Evolutionary conservation across 23 tunicate genomes (phyloP).

Genomic region (Trididemnum nubilum): DNA sequence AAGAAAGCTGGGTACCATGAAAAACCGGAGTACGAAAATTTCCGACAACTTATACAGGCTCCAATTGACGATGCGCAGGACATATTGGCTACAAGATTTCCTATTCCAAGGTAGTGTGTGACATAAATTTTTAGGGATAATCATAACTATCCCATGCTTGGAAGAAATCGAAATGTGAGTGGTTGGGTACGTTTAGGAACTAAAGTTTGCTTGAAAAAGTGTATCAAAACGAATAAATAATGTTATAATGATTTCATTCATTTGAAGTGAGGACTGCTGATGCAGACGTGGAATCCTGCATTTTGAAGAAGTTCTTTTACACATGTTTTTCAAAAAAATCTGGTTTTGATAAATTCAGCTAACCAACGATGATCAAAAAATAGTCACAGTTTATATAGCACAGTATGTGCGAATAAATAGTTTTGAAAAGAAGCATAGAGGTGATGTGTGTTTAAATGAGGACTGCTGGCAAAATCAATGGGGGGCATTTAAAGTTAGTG

Average conservation of each 20-base stretch:
- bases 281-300: not conserved
- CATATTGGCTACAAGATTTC: conserved; percentile 93
- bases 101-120: conserved; percentile 87
- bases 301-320: not conserved
- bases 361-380: no score
- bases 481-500: no score
- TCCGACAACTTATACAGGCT: conserved; percentile 89
- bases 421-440: no score
- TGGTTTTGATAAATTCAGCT: not conserved
- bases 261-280: no score
- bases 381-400: no score
- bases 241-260: no score
- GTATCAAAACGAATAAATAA: no score
- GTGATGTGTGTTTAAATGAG: no score
- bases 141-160: not conserved
- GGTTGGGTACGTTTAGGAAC: not conserved
- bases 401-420: no score
- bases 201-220: not conserved
- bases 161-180: not conserved
- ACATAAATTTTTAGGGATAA: no score
- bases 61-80: conserved; percentile 98
- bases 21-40: conserved; percentile 89
- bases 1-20: conserved; percentile 96
- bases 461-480: no score
- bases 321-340: not conserved